Evolutionary conservation across 2,888 invertebrate genomes (phyloP).

Genomic region (Petrolisthes cinctipes): DNA sequence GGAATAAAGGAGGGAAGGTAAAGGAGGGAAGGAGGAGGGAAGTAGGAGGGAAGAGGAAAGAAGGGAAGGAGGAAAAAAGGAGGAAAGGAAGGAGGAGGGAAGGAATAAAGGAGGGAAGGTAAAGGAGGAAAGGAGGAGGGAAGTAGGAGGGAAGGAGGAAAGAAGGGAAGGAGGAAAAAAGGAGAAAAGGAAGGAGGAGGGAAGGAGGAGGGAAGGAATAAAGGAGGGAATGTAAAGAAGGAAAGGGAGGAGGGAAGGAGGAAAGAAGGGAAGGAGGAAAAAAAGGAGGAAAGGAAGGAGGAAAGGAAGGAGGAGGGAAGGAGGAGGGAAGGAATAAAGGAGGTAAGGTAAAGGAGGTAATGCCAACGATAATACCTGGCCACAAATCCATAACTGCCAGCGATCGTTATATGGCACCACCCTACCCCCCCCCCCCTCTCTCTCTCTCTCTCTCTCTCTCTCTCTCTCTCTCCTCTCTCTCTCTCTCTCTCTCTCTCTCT

Average conservation of each 20-base stretch:
- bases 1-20: background rate
- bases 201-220: background rate
- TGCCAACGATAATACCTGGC: constrained; percentile 1
- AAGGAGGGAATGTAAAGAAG: background rate
- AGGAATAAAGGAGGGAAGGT: background rate
- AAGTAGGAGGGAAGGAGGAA: background rate
- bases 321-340: background rate
- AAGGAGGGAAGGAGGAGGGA: background rate
- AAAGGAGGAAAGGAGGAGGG: background rate
- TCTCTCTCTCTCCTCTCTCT: background rate
- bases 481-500: background rate
- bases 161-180: constrained; percentile 9
- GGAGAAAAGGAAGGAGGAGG: background rate
- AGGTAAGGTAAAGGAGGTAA: background rate
- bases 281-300: background rate
- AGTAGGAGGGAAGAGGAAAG: background rate
- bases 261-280: background rate
- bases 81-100: background rate
- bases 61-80: background rate
- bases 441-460: background rate
- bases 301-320: background rate
- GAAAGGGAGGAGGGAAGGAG: background rate
- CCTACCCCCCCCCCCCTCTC: background rate
- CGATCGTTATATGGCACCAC: background rate
- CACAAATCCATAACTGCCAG: constrained; percentile 9